Base-by-base conservation (phyloP, 2,797 vertebrate genomes). In the Sternotherus odoratus region DNA sequence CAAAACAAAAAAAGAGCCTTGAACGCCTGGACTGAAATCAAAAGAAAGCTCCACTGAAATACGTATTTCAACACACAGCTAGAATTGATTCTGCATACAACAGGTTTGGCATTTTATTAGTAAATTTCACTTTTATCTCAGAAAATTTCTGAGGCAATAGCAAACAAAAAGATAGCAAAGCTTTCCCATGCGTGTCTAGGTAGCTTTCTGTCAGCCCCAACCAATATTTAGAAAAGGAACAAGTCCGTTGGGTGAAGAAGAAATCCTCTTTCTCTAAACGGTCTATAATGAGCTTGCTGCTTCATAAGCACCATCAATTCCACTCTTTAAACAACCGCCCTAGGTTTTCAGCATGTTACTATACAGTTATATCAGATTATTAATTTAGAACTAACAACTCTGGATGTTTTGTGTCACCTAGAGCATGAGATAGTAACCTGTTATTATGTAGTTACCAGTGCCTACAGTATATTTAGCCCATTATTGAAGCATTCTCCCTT, bases 1-100 rank as follows among this genome's bases (percentile, higher is more conserved):
- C 72, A 91, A 87, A 96, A 95, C 9, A 15, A 75, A 91, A 87
- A 96, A 95, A 74, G 82, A 69, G n/a, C 9, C n/a, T 46, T 87
- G 54, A 66, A 92, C 83, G 82, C 89, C 85, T 95, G 88, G 88
- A 90, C 60, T 92, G 79, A 84, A 96, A 94, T 86, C 81, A 97
- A 96, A 96, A 93, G 85, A 85, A 96, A 94, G 19, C 43, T 21
- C 17, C 46, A 4, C 36, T 63, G 33, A 46, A 36, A 81, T 53
- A 60, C 0, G 0, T 69, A 86, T 36, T 72, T 94, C 10, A 92
- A 16, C 12, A 28, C 21, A 75, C 24, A 84, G 85, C 83, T 87
- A 95, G 56, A 80, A 78, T 17, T 8, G 1, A 60, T 33, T 90
- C 33, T 83, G 50, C 77, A 5, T 43, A 72, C 51, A n/a, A 82